Percentiles rank a stretch among this genome's conserved stretches.
These are phyloP conservation scores for Toxotes lorentzi DNA, from an alignment of 2,797 vertebrate genomes.

Conservation along the genomic window DNA sequence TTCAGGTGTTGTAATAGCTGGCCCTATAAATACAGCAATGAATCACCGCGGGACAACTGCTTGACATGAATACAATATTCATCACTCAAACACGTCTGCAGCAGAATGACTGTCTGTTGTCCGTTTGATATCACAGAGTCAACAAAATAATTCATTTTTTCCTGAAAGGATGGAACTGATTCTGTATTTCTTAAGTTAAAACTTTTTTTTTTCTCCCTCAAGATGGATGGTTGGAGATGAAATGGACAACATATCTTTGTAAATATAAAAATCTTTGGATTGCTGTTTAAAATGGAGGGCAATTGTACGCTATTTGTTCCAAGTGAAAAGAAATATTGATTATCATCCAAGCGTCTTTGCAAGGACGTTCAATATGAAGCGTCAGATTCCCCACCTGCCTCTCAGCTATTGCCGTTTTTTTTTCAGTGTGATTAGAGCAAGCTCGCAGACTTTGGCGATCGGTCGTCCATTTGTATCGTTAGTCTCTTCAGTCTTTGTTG, in stretches of 20 bases:
- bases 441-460: conserved; percentile 2
- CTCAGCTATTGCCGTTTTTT: not conserved
- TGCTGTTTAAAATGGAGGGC: not conserved
- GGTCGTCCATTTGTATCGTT: not conserved
- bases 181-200: conserved; percentile 1
- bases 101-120: conserved; percentile 5
- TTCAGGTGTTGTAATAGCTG: conserved; percentile 25
- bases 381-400: not conserved
- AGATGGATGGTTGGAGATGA: not conserved
- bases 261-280: not conserved
- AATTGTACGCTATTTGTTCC: conserved; percentile 1
- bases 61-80: conserved; percentile 41
- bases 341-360: not conserved
- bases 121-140: not conserved
- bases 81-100: conserved; percentile 29
- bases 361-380: not conserved
- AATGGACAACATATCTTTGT: not conserved
- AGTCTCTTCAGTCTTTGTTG: not conserved
- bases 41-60: conserved; percentile 47
- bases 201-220: not conserved
- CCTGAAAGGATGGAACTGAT: not conserved
- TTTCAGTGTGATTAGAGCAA: not conserved
- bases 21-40: conserved; percentile 56
- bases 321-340: conserved; percentile 24
- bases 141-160: conserved; percentile 5